Percentiles rank a stretch among this genome's conserved stretches.
Evolutionary conservation across 2,888 invertebrate species (phyloP).

Genomic region (Anorthoa munda): DNA sequence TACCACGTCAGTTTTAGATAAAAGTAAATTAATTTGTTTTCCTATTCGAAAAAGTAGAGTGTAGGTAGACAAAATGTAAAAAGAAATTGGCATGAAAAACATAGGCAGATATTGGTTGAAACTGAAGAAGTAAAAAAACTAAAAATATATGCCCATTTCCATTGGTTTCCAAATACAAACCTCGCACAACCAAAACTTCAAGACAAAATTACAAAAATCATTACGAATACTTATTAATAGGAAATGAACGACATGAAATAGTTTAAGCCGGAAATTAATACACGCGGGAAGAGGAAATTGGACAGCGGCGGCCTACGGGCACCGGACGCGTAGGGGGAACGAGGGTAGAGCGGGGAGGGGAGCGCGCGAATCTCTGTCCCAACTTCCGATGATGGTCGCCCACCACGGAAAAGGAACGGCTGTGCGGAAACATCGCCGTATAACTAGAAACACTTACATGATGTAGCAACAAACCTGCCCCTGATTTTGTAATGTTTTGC

Average conservation of each 20-base stretch:
- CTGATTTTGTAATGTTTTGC: conserved; percentile 1
- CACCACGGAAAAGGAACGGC: conserved; percentile 79
- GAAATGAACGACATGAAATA: conserved; percentile 84
- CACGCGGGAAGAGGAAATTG: conserved; percentile 90
- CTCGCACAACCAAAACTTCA: conserved; percentile 11
- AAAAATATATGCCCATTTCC: neutral
- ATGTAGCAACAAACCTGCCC: conserved; percentile 33
- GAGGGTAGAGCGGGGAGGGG: conserved; percentile 71
- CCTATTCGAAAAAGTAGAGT: neutral
- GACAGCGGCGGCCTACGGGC: conserved; percentile 82
- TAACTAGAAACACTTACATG: conserved; percentile 32
- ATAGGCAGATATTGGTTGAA: neutral
- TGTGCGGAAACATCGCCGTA: conserved; percentile 61
- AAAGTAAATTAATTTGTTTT: neutral
- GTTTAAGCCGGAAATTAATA: conserved; percentile 88
- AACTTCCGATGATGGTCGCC: conserved; percentile 82
- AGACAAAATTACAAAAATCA: conserved; percentile 60
- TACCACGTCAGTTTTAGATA: neutral
- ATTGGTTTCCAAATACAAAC: conserved; percentile 1
- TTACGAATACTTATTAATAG: conserved; percentile 75
- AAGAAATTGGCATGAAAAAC: neutral
- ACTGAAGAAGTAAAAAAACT: neutral
- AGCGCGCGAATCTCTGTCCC: conserved; percentile 80
- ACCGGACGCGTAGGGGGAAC: conserved; percentile 81
- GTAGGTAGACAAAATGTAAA: neutral